Percentiles rank a stretch among this genome's conserved stretches.
Conservation (phyloP, 1,140 invertebrate species). For the Rhyacophila brunnea region DNA sequence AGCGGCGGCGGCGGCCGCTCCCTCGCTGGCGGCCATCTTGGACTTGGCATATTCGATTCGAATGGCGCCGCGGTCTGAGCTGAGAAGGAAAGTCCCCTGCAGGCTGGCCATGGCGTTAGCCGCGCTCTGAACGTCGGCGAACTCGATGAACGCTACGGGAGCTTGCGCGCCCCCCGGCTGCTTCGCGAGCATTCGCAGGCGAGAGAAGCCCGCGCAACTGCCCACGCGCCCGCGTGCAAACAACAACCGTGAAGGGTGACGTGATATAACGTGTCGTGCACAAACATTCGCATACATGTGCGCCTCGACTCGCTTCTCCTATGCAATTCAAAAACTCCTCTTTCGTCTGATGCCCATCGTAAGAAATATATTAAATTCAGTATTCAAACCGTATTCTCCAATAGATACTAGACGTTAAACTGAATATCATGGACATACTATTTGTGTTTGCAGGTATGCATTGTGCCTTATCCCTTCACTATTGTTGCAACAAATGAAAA, state of each 20-base stretch:
- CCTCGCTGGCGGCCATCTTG: constrained; percentile 85
- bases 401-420: no score
- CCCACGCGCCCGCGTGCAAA: constrained; percentile 48
- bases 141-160: constrained; percentile 93
- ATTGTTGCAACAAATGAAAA: no score
- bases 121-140: constrained; percentile 86
- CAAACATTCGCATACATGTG: constrained; percentile 13
- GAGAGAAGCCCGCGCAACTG: constrained; percentile 95
- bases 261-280: neutral
- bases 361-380: no score
- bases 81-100: constrained; percentile 91
- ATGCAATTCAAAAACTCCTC: no score
- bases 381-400: no score
- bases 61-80: constrained; percentile 92
- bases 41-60: constrained; percentile 98
- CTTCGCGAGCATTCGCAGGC: constrained; percentile 95
- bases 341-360: no score
- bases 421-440: no score
- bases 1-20: constrained; percentile 64
- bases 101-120: constrained; percentile 86
- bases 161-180: constrained; percentile 40
- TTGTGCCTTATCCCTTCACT: no score
- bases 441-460: no score
- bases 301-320: neutral
- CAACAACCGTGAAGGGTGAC: constrained; percentile 36